Conservation (phyloP, 2,113 vertebrate species). For the Tachysurus fulvidraco region DNA sequence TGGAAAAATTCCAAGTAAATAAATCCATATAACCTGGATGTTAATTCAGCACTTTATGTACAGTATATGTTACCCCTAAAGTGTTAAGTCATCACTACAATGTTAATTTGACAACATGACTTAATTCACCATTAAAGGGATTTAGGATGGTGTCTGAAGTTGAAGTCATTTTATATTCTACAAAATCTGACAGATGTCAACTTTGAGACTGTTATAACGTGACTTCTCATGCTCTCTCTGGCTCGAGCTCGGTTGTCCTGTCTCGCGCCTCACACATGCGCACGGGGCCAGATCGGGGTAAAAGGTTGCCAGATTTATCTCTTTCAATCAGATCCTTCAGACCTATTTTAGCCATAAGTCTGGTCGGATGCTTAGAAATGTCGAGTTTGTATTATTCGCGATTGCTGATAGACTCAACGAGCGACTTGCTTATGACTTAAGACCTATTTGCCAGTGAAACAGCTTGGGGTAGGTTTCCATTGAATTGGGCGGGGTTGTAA, state of each 20-base stretch:
- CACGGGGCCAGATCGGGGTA: conserved; percentile 36
- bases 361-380: not conserved
- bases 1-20: not conserved
- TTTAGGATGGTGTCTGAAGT: not conserved
- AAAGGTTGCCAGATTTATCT: conserved; percentile 11
- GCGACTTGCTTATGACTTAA: not conserved
- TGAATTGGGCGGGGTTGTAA: conserved; percentile 25
- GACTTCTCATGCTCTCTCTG: conserved; percentile 20
- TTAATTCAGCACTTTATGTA: not conserved
- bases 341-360: not conserved
- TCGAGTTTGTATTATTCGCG: no score
- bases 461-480: not conserved
- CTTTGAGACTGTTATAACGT: not conserved
- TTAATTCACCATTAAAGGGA: not conserved
- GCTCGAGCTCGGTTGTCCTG: conserved; percentile 20
- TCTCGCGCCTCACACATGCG: conserved; percentile 42
- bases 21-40: not conserved
- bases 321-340: not conserved
- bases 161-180: not conserved
- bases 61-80: not conserved
- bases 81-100: not conserved
- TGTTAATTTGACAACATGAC: not conserved
- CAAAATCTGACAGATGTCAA: not conserved
- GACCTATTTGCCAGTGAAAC: not conserved
- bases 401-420: no score